phyloP scores from a whole-genome alignment of 30 jellyfish, hydroid and myxozoan genomes.

The Cassiopea andromeda region DNA sequence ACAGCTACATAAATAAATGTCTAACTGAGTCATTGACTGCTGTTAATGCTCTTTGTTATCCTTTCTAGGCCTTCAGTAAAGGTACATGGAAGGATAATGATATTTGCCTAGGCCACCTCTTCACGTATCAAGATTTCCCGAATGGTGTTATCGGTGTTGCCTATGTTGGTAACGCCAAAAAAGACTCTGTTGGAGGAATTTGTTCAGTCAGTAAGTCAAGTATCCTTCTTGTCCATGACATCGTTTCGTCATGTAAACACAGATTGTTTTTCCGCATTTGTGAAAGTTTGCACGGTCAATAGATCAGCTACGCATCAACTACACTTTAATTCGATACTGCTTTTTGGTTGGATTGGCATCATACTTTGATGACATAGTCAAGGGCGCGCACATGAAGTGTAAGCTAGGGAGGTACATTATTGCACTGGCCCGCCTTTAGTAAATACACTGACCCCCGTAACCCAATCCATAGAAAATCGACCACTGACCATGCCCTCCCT shows the following conservation, averaged over 20 bases:
- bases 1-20: neutral
- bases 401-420: too few relatives aligned
- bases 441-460: too few relatives aligned
- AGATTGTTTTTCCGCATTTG: too few relatives aligned
- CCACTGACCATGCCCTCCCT: too few relatives aligned
- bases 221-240: neutral
- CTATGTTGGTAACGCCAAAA: conserved; percentile 81
- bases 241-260: neutral
- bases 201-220: conserved; percentile 66
- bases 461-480: too few relatives aligned
- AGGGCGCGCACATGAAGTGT: too few relatives aligned
- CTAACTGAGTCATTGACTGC: neutral
- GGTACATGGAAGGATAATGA: conserved; percentile 65
- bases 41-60: neutral
- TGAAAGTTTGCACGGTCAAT: too few relatives aligned
- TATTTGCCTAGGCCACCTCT: conserved; percentile 86
- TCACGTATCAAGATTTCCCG: conserved; percentile 91
- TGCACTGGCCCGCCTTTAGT: too few relatives aligned
- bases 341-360: too few relatives aligned
- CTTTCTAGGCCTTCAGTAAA: conserved; percentile 83
- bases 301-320: too few relatives aligned
- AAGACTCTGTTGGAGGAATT: conserved; percentile 75
- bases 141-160: conserved; percentile 94
- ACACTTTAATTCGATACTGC: too few relatives aligned
- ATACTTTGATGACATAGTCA: too few relatives aligned